phyloP scores from a whole-genome alignment of 1,140 invertebrate genomes.

The Zaprionus lachaisei region DNA sequence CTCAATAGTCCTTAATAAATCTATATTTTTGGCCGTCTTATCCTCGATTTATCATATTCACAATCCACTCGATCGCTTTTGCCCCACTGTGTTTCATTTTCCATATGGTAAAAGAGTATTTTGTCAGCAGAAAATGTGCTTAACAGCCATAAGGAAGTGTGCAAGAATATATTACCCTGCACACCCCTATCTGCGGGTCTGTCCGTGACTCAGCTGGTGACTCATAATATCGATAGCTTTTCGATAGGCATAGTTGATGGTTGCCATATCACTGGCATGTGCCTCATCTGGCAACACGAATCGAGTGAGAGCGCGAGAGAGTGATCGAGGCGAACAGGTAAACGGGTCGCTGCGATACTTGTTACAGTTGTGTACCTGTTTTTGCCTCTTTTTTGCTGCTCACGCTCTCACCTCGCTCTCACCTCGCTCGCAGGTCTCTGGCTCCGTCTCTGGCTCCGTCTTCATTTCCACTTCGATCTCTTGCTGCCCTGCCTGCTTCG shows the following conservation, averaged over 20 bases:
- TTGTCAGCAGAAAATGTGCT: no score
- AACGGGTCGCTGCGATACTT: slow-evolving; percentile 39
- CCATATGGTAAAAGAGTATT: no score
- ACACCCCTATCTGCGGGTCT: no score
- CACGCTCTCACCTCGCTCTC: slow-evolving; percentile 1
- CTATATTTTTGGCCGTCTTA: no score
- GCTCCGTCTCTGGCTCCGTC: background rate
- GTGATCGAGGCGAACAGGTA: slow-evolving; percentile 30
- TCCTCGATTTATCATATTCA: no score
- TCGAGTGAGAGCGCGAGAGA: background rate
- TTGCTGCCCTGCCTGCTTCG: slow-evolving; percentile 8
- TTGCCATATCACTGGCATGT: slow-evolving; percentile 19
- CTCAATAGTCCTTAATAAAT: no score
- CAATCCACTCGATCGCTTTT: no score
- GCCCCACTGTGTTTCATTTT: no score
- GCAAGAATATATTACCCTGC: no score
- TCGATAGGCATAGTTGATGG: background rate
- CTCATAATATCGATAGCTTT: slow-evolving; percentile 14
- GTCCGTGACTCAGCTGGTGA: no score
- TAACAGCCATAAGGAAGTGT: no score
- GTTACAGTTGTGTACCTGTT: slow-evolving; percentile 50
- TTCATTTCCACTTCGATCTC: background rate
- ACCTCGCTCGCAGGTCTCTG: slow-evolving; percentile 3
- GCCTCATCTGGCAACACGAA: slow-evolving; percentile 16
- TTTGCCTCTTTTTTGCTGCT: slow-evolving; percentile 16